These are phyloP conservation scores for Electrophaes corylata DNA, from an alignment of 2,888 invertebrate species.

Conservation along the genomic window DNA sequence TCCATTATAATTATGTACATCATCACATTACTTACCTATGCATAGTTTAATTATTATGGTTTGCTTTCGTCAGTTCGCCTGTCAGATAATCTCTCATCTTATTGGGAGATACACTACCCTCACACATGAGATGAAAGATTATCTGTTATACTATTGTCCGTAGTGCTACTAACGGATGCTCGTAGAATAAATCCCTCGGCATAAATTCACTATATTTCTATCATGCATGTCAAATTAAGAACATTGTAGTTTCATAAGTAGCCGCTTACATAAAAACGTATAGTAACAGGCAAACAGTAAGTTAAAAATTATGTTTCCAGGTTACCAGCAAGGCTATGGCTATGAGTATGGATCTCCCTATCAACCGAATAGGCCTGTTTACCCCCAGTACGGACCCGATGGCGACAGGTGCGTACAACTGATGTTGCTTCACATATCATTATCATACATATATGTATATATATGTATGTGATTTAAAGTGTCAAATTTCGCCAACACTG, in stretches of 20 bases:
- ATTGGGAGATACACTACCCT: too few species aligned
- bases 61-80: slow-evolving; percentile 22
- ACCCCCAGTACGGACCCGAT: slow-evolving; percentile 90
- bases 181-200: too few species aligned
- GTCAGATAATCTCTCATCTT: too few species aligned
- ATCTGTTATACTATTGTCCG: too few species aligned
- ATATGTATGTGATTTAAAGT: too few species aligned
- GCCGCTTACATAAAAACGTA: slow-evolving; percentile 7
- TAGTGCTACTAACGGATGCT: too few species aligned
- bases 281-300: neutral
- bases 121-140: too few species aligned
- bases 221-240: slow-evolving; percentile 1
- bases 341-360: slow-evolving; percentile 88
- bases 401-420: slow-evolving; percentile 90
- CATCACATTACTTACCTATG: slow-evolving; percentile 1
- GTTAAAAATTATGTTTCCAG: slow-evolving; percentile 61
- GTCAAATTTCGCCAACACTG: too few species aligned
- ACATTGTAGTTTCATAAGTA: neutral
- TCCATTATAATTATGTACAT: neutral
- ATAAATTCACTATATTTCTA: neutral
- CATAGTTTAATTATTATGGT: slow-evolving; percentile 16
- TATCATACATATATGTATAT: too few species aligned
- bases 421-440: too few species aligned
- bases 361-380: slow-evolving; percentile 90
- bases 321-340: slow-evolving; percentile 87